Percentiles rank a stretch among this genome's conserved stretches.
Conservation (phyloP, 2,113 vertebrate genomes). For the Crotalus viridis region DNA sequence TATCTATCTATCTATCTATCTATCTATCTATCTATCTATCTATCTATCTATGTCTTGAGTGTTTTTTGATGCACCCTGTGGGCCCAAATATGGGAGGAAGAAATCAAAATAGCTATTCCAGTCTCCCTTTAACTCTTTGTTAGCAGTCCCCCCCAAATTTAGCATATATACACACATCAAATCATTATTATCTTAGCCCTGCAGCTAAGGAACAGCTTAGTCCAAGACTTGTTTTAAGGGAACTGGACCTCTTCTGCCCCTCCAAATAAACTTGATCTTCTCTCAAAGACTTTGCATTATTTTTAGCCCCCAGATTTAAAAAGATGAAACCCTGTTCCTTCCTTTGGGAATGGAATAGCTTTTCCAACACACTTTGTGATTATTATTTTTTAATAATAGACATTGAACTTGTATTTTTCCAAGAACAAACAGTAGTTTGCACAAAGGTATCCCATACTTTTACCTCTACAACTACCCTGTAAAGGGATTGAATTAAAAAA, state of each 20-base stretch:
- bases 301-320: not conserved
- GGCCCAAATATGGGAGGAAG: no score
- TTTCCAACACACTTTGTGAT: not conserved
- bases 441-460: not conserved
- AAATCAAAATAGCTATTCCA: no score
- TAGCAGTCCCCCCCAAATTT: no score
- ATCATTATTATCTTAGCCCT: not conserved
- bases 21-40: no score
- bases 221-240: not conserved
- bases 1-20: no score
- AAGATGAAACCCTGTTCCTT: not conserved
- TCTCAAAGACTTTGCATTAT: not conserved
- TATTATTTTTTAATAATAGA: not conserved
- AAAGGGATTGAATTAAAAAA: not conserved
- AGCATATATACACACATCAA: not conserved
- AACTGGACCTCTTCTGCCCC: not conserved
- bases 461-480: not conserved
- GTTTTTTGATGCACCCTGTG: no score
- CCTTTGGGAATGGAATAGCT: not conserved
- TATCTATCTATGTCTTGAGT: no score
- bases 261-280: not conserved
- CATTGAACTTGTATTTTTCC: not conserved
- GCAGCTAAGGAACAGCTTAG: not conserved
- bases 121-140: no score
- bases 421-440: not conserved